A percentile compares a stretch with the other conserved stretches of the same genome.
Evolutionary conservation across 2,113 vertebrate species (phyloP).

Genomic region (Pontoporia blainvillei): DNA sequence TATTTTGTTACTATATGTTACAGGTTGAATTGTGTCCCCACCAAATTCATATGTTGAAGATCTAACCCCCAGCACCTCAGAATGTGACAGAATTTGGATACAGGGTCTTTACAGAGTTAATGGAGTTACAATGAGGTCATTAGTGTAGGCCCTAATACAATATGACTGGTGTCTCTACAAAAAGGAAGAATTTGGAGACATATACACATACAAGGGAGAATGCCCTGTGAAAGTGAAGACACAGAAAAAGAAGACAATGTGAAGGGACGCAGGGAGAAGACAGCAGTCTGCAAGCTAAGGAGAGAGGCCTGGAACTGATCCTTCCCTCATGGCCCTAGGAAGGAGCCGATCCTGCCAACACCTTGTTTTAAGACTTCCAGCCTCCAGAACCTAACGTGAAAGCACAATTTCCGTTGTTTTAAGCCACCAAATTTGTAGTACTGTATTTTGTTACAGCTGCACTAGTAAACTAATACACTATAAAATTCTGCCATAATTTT

Average conservation of each 20-base stretch:
- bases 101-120: neutral
- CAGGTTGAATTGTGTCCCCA: neutral
- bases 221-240: neutral
- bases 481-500: neutral
- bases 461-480: no score
- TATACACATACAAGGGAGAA: neutral
- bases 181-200: neutral
- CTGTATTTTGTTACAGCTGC: no score
- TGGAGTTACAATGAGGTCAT: neutral
- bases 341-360: neutral
- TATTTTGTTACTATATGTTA: neutral
- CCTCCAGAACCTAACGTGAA: neutral
- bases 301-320: neutral
- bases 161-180: neutral
- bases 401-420: neutral
- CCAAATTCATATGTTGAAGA: neutral
- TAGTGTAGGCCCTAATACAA: neutral
- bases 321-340: neutral
- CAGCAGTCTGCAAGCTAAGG: neutral
- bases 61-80: no score
- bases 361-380: neutral
- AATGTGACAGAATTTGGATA: neutral
- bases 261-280: neutral
- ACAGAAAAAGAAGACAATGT: neutral
- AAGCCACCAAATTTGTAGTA: neutral